These are phyloP conservation scores for Odocoileus hemionus DNA, from an alignment of 2,113 vertebrate species.

Conservation along the genomic window DNA sequence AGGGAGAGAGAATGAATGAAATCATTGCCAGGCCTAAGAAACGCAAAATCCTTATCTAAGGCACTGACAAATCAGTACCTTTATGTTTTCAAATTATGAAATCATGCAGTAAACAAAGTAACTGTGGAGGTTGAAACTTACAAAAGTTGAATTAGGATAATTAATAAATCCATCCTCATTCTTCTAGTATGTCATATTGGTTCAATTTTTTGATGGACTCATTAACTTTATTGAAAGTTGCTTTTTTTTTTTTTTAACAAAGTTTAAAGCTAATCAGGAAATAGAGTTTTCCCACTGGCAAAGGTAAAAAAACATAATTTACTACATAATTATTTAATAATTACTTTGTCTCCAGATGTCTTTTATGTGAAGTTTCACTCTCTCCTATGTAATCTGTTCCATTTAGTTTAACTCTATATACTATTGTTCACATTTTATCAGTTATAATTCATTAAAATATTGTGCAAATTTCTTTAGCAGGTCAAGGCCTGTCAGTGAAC, in stretches of 20 bases:
- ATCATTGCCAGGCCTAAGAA: not conserved
- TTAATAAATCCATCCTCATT: not conserved
- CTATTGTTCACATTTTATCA: slow-evolving; percentile 73
- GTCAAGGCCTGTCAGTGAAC: slow-evolving; percentile 51
- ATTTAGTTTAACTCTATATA: slow-evolving; percentile 53
- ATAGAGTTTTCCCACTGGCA: slow-evolving; percentile 33
- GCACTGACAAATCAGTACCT: not conserved
- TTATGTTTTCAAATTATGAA: not conserved
- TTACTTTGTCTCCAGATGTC: slow-evolving; percentile 69
- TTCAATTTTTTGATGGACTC: slow-evolving; percentile 17
- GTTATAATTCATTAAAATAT: slow-evolving; percentile 64
- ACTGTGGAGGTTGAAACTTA: not conserved
- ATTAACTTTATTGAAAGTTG: slow-evolving; percentile 52
- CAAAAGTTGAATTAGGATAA: not conserved
- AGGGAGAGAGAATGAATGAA: not conserved
- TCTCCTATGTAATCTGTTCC: slow-evolving; percentile 58
- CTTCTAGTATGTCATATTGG: not conserved
- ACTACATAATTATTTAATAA: slow-evolving; percentile 67
- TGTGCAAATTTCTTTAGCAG: slow-evolving; percentile 49
- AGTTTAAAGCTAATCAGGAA: slow-evolving; percentile 57
- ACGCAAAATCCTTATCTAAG: not conserved
- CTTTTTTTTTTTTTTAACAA: slow-evolving; percentile 46
- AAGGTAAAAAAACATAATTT: slow-evolving; percentile 68
- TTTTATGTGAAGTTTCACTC: slow-evolving; percentile 46
- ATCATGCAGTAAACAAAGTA: not conserved